Evolutionary conservation across 2,888 invertebrate genomes (phyloP).

Genomic region (Lasioglossum calceatum): DNA sequence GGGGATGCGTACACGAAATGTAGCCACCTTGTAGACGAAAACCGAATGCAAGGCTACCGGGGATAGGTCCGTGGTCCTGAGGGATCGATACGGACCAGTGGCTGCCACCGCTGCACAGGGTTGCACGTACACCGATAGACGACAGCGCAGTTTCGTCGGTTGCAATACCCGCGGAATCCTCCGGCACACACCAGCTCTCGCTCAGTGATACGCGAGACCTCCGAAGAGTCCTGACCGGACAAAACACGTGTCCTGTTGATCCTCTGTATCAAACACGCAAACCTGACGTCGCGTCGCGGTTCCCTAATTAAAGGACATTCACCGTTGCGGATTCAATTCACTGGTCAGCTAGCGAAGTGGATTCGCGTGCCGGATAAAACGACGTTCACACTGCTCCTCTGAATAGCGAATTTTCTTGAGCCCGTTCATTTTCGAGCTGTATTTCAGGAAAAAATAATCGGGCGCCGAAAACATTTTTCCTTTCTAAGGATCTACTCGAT

Average conservation of each 20-base stretch:
- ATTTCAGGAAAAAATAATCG: background rate
- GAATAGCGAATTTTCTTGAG: background rate
- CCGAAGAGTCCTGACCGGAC: background rate
- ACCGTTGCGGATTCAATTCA: background rate
- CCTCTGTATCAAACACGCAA: background rate
- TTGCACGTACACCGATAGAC: constrained; percentile 62
- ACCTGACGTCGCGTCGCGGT: background rate
- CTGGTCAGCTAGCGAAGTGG: background rate
- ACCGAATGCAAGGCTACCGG: constrained; percentile 65
- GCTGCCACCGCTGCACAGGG: constrained; percentile 62
- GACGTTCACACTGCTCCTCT: background rate
- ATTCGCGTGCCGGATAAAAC: background rate
- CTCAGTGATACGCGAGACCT: background rate
- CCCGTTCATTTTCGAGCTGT: background rate
- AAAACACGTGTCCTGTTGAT: constrained; percentile 17
- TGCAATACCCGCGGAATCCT: constrained; percentile 40
- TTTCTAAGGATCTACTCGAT: background rate
- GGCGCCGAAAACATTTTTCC: background rate
- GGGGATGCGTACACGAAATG: constrained; percentile 28
- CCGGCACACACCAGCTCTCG: background rate
- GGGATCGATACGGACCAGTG: constrained; percentile 77
- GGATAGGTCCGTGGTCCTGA: constrained; percentile 64
- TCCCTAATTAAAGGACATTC: background rate
- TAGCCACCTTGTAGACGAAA: constrained; percentile 59
- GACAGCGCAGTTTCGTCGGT: constrained; percentile 42